Evolutionary conservation across 2,888 invertebrate species (phyloP), one percentile per base, ranked within the genome.

Genomic region (Latrodectus hesperus): DNA sequence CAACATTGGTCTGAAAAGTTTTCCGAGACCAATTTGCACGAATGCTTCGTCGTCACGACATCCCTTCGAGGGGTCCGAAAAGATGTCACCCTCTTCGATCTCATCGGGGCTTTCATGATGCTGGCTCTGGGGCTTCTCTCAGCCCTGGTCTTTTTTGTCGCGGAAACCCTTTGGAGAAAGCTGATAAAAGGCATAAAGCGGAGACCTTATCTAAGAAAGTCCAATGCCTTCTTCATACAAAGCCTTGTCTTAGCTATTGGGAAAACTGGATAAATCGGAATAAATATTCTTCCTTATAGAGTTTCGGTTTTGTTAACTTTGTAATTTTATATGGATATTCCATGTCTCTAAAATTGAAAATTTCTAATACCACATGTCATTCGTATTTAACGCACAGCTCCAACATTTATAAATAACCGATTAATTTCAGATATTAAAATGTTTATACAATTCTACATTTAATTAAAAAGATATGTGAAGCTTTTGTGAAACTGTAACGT

Each of bases 51-150:
- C 11, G 53, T 83, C 4, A 74, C 79, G 1, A 89, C 85, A 16
- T 82, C 72, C 8, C 22, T 86, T 9, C 38, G 80, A 38, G 89
- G 89, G 26, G 86, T 86, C 5, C 68, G 86, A 4, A 89, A 80
- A 38, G 86, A 89, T 26, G 82, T 89, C 60, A 77, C 72, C 2
- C 26, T 89, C 16, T 82, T 60, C 12, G 89, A 89, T 51, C 74
- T 89, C 12, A 26, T 78, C 14, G 89, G 89, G 1, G 86, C 85
- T 9, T 89, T 89, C 65, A 67, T 77, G 26, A 75, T 89, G 83
- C 65, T 89, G 10, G 60, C 22, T 64, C 22, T 74, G 72, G 87
- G 87, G 53, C 49, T 83, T 6, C 52, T 17, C 26, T 4, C 52
- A 12, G 84, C 67, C 14, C 64, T 71, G 22, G 49, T 71, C 5